Base-by-base conservation (phyloP, 2,797 vertebrate species). In the Arrhamphus sclerolepis region DNA sequence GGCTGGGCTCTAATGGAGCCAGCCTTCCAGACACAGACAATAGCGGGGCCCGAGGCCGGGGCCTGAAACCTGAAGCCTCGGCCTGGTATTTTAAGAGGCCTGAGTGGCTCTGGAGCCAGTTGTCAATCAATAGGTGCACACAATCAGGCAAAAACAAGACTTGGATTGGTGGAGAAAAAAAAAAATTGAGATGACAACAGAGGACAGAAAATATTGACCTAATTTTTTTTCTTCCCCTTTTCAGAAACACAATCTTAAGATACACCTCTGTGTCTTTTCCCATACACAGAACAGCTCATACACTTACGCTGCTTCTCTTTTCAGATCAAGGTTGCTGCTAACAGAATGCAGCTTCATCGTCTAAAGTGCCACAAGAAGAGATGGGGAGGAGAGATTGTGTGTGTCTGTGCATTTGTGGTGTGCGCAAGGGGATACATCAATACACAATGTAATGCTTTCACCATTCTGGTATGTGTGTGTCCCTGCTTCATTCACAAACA, bases 31-130 rank as follows among this genome's bases (percentile, higher is more conserved):
- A 93, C 85, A 67, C 86, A 91, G 89, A 93, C 91, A 91, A 91
- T 89, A 85, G 87, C 61, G 80, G 88, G 91, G 90, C 91, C 90
- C 39, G 84, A 88, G 92, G 93, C 91, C 91, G 84, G 84, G 89
- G 87, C 89, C 90, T 91, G 92, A 92, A 93, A 94, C 91, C 85
- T 88, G 92, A 94, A 92, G 90, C 92, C 78, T 59, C 9, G 78
- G 84, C 85, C 82, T 92, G 91, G 92, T 92, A 94, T 94, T 93
- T 93, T 93, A 94, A 94, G 93, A 92, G 92, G 89, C 80, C 88
- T 91, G 90, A 93, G 92, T 92, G 90, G 89, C 87, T 93, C 87
- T 94, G 92, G 91, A 93, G 92, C 92, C 92, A 93, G 89, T 87
- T 93, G 92, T 93, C 92, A 93, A 93, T 94, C 92, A 93, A 92